Conservation (phyloP, 2,113 vertebrate species). For the Eclectus roratus region DNA sequence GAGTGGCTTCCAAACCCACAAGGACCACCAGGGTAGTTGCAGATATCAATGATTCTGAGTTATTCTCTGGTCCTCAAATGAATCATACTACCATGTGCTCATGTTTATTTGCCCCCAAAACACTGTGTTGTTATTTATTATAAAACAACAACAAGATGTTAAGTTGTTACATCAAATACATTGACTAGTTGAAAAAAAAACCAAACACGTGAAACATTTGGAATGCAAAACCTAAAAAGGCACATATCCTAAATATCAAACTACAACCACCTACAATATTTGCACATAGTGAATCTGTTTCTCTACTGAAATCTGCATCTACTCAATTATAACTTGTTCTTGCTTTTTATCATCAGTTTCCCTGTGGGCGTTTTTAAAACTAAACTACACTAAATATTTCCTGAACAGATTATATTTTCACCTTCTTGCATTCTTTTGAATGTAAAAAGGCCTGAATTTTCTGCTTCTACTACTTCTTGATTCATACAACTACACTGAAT, state of each 20-base stretch:
- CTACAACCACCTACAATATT: neutral
- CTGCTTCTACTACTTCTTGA: neutral
- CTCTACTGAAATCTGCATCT: neutral
- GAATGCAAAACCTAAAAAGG: neutral
- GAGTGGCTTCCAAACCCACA: neutral
- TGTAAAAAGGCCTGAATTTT: neutral
- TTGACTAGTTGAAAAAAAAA: neutral
- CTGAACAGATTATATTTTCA: neutral
- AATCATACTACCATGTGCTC: neutral
- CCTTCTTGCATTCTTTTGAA: neutral
- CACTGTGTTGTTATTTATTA: neutral
- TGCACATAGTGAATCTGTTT: neutral
- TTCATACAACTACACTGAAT: neutral
- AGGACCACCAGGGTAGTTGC: neutral
- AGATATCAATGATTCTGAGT: neutral
- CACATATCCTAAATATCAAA: neutral
- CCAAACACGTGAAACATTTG: neutral
- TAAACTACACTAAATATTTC: neutral
- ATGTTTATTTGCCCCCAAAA: neutral
- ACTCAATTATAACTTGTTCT: neutral
- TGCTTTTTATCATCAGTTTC: neutral
- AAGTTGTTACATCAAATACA: neutral
- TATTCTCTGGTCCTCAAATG: neutral
- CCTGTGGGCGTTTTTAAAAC: neutral
- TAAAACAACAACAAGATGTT: neutral